Evolutionary conservation across 2,113 vertebrate species (phyloP), one percentile per base, ranked within the genome.

Genomic region (Crotalus tigris): DNA sequence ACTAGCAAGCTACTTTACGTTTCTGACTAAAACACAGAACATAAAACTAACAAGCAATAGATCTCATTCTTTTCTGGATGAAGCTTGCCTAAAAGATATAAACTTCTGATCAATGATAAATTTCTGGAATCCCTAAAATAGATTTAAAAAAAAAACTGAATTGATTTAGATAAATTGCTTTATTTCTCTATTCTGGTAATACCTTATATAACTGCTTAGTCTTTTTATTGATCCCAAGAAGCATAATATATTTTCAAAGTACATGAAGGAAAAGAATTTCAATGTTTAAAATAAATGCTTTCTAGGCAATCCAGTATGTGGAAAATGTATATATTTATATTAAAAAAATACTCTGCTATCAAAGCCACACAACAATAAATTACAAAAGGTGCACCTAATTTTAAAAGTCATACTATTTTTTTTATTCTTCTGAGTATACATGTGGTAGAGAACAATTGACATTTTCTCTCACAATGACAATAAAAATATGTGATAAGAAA

Each of bases 301-400:
- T 69, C 89, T 29, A 54, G 6, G 21, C 11, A 90, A 94, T 85
- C 59, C 0, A 75, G 0, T 51, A 51, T 51, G 49, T 51, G 49
- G 49, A 51, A 51, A 51, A 51, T 51, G 49, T 51, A 51, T 51
- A 10, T 51, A 51, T 51, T 10, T 51, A 51, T 51, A 51, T 51
- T 57, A 57, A 57, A 93, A 87, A 96, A 46, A 87, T 24, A 95
- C 89, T 95, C 2, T 81, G 95, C 19, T 94, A 57, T 0, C 93
- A 94, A 97, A 97, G 95, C 93, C 91, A 90, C 89, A 87, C 12
- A 26, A 95, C 95, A 81, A 93, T 96, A 88, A 5, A 24, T 95
- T 96, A 97, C 96, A 96, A 96, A 92, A 97, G 92, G 95, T 85
- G 89, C 86, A 58, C n/a, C 95, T 95, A 95, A 96, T 97, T 91